Evolutionary conservation across 2,797 vertebrate species (phyloP).

Genomic region (Vultur gryphus): DNA sequence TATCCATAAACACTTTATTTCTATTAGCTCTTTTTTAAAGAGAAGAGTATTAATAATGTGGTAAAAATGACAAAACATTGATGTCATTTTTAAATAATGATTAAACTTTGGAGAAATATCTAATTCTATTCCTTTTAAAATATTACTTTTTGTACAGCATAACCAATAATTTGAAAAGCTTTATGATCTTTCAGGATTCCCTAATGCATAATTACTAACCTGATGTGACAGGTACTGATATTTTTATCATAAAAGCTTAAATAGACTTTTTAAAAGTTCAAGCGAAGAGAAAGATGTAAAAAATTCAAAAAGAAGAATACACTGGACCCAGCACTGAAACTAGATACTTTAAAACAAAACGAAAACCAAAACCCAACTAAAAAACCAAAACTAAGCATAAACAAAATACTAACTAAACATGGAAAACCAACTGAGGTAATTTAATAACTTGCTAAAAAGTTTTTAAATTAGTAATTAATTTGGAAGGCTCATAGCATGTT

Average conservation of each 20-base stretch:
- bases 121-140: neutral
- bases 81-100: neutral
- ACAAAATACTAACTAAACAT: neutral
- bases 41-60: neutral
- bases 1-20: neutral
- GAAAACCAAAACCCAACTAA: neutral
- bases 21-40: neutral
- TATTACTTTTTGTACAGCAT: neutral
- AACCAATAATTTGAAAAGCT: neutral
- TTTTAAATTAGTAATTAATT: neutral
- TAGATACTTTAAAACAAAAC: neutral
- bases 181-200: neutral
- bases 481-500: fast-evolving
- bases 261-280: neutral
- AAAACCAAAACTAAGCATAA: neutral
- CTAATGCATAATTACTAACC: neutral
- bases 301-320: neutral
- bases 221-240: neutral
- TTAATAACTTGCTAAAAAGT: neutral
- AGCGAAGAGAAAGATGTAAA: neutral
- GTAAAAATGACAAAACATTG: neutral
- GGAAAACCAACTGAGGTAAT: fast-evolving
- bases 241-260: neutral
- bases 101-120: neutral
- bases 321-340: neutral